Evolutionary conservation across 2,888 invertebrate species (phyloP).

Genomic region (Tachystola acroxantha): DNA sequence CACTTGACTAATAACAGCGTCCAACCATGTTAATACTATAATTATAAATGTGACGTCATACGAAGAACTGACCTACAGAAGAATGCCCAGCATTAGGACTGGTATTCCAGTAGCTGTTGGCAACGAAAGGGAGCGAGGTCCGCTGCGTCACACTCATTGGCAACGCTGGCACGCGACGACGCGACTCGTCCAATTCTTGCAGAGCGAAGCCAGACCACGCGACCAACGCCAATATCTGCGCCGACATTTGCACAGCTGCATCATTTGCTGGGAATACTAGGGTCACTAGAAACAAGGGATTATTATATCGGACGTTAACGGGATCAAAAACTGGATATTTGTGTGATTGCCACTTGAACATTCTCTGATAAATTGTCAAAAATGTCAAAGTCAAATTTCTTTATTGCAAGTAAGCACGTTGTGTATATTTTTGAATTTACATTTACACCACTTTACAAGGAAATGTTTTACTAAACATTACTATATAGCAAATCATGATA

Average conservation of each 20-base stretch:
- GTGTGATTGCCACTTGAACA: no score
- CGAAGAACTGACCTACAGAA: conserved; percentile 49
- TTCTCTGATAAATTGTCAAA: no score
- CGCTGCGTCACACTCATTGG: conserved; percentile 45
- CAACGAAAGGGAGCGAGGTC: conserved; percentile 45
- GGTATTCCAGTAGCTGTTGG: conserved; percentile 56
- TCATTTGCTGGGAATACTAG: conserved; percentile 66
- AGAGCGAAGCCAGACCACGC: conserved; percentile 63
- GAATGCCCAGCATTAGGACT: conserved; percentile 64
- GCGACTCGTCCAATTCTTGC: conserved; percentile 49
- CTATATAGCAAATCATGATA: no score
- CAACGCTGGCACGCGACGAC: conserved; percentile 53
- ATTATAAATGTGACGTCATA: not conserved
- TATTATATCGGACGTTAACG: no score
- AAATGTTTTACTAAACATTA: no score
- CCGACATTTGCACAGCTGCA: conserved; percentile 44
- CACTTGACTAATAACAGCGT: no score
- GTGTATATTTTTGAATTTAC: no score
- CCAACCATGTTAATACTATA: no score
- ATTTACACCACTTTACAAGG: no score
- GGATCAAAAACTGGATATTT: no score
- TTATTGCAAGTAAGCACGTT: no score
- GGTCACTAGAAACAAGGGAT: conserved; percentile 41
- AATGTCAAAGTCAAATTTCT: no score
- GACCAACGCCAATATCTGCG: conserved; percentile 50